Evolutionary conservation across 2,113 vertebrate species (phyloP), one percentile per base, ranked within the genome.

Genomic region (Myrmophylax atrothorax): DNA sequence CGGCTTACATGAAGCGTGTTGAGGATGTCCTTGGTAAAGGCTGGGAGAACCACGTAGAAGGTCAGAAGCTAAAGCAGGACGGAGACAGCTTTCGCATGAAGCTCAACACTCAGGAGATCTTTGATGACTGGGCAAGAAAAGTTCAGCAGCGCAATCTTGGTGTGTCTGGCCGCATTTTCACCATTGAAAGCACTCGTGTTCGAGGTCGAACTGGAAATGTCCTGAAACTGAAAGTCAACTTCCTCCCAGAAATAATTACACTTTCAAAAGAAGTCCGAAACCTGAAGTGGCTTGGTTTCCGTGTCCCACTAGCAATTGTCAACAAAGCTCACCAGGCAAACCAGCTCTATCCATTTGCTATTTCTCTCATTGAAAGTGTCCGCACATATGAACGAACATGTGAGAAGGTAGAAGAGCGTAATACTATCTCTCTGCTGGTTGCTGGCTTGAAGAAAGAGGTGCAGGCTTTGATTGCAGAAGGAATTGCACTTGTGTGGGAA

Each of bases 261-360:
- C 98, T 99, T 46, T 99, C 99, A 16, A 99, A 99, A 88, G 99
- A 99, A 81, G 99, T 99, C 55, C 98, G 99, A 42, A 99, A 99
- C 97, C 98, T 99, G 77, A 99, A 99, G 96, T 99, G 99, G 99
- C 98, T 99, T 22, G 99, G 99, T 35, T 99, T 99, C 97, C 99
- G 99, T 4, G 99, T 99, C 62, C 99, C 99, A 0, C 96, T 99
- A 81, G 99, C 99, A 15, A 99, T 99, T 37, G 99, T 99, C 94
- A 99, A 99, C 98, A 99, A 99, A 96, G 99, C 99, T 90, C 99
- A 99, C 89, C 99, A 99, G 58, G 99, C 99, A 24, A 99, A 99
- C 93, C 99, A 99, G 97, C 98, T 99, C 3, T 99, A 99, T 84
- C 99, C 99, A 0, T 99, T 99, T 66, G 99, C 99, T 87, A 99